phyloP scores from a whole-genome alignment of 1,140 invertebrate genomes.

The Zaprionus ghesquierei region DNA sequence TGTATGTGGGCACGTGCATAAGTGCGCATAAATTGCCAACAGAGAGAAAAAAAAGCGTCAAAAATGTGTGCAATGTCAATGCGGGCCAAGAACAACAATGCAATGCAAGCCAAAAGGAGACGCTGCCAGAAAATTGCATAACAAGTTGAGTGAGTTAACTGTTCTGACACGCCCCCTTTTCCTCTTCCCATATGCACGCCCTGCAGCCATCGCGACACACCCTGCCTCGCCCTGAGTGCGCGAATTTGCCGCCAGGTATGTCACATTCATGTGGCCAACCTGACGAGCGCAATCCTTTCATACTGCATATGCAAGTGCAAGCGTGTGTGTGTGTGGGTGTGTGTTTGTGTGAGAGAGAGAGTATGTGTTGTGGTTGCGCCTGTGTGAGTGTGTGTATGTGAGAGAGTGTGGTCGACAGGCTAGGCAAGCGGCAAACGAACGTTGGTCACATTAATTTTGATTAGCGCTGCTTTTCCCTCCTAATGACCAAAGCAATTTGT shows the following conservation, averaged over 20 bases:
- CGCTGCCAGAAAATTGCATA: constrained; percentile 64
- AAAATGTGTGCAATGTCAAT: constrained; percentile 31
- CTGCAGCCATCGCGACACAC: not conserved
- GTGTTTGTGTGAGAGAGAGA: too few relatives aligned
- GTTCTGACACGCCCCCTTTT: not conserved
- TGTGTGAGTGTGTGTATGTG: constrained; percentile 3
- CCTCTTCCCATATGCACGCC: not conserved
- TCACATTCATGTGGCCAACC: constrained; percentile 46
- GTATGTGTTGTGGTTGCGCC: not conserved
- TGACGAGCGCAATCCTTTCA: constrained; percentile 8
- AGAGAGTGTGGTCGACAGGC: not conserved
- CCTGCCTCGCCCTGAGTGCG: not conserved
- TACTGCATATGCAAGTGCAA: not conserved
- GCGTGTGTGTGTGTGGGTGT: constrained; percentile 3
- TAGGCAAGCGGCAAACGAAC: constrained; percentile 25
- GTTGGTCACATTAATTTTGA: constrained; percentile 59
- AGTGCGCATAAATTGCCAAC: constrained; percentile 75
- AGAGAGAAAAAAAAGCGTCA: constrained; percentile 21
- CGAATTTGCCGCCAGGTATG: constrained; percentile 22
- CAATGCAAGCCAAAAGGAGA: constrained; percentile 40
- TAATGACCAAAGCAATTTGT: constrained; percentile 54
- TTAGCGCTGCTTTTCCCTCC: constrained; percentile 47
- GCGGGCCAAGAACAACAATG: constrained; percentile 4
- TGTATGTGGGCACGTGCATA: constrained; percentile 56
- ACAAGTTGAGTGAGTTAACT: constrained; percentile 50